Evolutionary conservation across 2,113 vertebrate genomes (phyloP).

Genomic region (Corapipo altera): DNA sequence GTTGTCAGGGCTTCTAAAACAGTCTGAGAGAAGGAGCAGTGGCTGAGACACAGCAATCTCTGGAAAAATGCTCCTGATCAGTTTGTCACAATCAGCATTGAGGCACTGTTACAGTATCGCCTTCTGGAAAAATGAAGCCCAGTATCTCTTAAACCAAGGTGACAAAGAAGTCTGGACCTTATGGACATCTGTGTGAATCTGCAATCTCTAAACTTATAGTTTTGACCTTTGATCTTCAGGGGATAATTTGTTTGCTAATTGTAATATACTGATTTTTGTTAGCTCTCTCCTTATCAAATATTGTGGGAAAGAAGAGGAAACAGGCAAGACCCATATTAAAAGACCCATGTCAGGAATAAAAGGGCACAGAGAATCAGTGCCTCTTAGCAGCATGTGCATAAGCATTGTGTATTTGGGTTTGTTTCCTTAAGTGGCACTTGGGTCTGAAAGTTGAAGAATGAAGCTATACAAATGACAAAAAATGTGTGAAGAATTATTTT

Average conservation of each 20-base stretch:
- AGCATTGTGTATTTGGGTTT: neutral
- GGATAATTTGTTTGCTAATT: neutral
- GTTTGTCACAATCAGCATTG: neutral
- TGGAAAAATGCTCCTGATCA: neutral
- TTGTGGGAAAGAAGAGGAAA: neutral
- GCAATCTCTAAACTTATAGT: neutral
- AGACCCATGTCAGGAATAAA: neutral
- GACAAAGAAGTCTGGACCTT: neutral
- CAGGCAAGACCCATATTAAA: no score
- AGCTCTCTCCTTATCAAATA: neutral
- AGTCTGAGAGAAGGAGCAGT: neutral
- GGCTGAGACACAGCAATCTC: neutral
- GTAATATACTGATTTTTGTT: neutral
- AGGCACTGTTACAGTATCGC: neutral
- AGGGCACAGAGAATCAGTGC: neutral
- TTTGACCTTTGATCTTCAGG: neutral
- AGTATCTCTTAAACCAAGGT: neutral
- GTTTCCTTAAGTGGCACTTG: neutral
- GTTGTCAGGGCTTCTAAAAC: neutral
- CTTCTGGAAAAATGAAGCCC: neutral
- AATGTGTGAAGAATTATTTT: neutral
- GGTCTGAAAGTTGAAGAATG: neutral
- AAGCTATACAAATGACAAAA: neutral
- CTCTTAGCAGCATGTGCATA: neutral
- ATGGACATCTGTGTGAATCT: rapidly evolving